Evolutionary conservation across 1,140 invertebrate genomes (phyloP), one percentile per base, ranked within the genome.

Genomic region (Bactericera cockerelli): DNA sequence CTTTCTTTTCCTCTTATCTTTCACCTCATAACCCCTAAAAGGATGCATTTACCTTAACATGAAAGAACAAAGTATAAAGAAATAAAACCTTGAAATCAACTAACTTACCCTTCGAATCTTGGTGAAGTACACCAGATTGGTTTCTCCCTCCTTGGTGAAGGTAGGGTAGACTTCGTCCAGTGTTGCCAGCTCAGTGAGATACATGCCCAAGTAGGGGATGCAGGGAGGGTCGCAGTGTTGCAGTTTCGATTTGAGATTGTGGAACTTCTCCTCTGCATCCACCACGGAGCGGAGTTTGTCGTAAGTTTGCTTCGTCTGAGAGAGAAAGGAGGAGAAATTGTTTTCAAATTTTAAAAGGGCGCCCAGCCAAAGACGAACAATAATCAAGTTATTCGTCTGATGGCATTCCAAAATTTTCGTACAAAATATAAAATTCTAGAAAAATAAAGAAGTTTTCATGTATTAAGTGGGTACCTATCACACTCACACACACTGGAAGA

Each of bases 91-190:
- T n/a, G n/a, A n/a, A n/a, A n/a, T n/a, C n/a, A n/a, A n/a, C n/a
- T n/a, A n/a, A 31, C 69, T 72, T 75, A 93, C 90, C 91, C 94
- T 94, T 77, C 91, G 77, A 89, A 95, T 93, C 75, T 96, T 95
- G 1, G 90, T 93, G 73, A 94, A 96, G 69, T 96, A 95, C 21
- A 95, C 77, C n/a, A 95, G 75, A 31, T 31, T 31, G 28, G 28
- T 31, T 31, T 31, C 28, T 56, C 85, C 83, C 61, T 94, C 89
- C 6, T 91, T 87, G 0, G 89, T 91, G 67, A 89, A 88, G 68
- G 93, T 93, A 2, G 90, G 86, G 11, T 90, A 93, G 22, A 90
- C 89, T 74, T 96, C 92, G 74, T 96, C 91, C 55, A 96, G 93
- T 70, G 94, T 94, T 1, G 89, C 91, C 10, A 96, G 73, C 72